These are phyloP conservation scores for Cantharis lateralis DNA, from an alignment of 2,888 invertebrate genomes.

Conservation along the genomic window DNA sequence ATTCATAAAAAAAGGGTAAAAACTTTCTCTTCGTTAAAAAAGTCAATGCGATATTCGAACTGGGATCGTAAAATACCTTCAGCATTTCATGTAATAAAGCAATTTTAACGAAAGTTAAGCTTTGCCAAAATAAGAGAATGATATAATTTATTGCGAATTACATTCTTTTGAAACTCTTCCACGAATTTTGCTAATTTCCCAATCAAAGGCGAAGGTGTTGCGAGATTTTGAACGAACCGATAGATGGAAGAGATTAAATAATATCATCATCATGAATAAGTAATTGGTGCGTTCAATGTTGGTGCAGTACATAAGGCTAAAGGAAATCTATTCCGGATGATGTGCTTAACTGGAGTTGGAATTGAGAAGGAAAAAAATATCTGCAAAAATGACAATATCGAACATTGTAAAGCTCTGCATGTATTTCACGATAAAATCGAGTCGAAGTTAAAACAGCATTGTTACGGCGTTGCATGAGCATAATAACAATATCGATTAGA, in stretches of 20 bases:
- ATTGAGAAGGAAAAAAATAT: neutral
- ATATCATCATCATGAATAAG: neutral
- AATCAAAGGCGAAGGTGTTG: neutral
- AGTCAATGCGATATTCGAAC: slow-evolving; percentile 14
- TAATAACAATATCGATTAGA: slow-evolving; percentile 16
- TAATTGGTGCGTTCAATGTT: neutral
- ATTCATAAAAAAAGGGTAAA: slow-evolving; percentile 16
- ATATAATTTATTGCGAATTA: neutral
- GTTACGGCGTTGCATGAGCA: slow-evolving; percentile 1
- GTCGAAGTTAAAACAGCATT: neutral
- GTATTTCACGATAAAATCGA: neutral
- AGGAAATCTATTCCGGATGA: neutral
- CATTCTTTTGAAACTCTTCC: neutral
- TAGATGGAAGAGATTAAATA: neutral
- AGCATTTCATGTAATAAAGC: neutral
- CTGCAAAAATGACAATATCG: neutral
- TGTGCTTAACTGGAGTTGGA: neutral
- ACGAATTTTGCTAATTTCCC: neutral
- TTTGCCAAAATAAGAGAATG: neutral
- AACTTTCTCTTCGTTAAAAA: slow-evolving; percentile 23
- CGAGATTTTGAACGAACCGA: neutral
- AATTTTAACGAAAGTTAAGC: neutral
- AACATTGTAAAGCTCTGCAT: neutral
- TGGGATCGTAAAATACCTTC: neutral
- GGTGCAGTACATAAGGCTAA: neutral